Percentiles rank a stretch among this genome's conserved stretches.
Conservation (phyloP, 2,113 vertebrate genomes). For the Indicator maculatus region DNA sequence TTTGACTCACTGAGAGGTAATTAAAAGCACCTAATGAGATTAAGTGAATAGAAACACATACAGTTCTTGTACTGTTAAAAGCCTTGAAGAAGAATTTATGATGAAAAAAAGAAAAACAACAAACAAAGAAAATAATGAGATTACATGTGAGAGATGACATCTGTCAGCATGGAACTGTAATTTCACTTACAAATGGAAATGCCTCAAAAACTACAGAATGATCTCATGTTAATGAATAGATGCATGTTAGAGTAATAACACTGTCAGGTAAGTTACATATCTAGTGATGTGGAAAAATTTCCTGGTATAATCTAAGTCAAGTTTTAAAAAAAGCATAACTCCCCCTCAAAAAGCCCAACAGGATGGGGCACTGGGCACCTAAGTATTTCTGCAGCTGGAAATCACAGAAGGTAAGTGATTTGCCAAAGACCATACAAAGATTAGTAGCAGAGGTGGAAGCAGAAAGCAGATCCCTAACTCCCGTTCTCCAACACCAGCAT, state of each 20-base stretch:
- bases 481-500: not conserved
- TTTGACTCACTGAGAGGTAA: not conserved
- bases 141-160: not conserved
- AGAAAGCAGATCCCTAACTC: not conserved
- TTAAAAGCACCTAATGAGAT: not conserved
- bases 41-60: not conserved
- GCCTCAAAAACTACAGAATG: not conserved
- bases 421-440: conserved; percentile 7
- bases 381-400: conserved; percentile 12
- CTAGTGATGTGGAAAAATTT: not conserved
- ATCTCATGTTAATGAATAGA: not conserved
- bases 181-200: not conserved
- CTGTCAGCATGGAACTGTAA: not conserved
- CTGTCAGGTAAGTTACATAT: not conserved
- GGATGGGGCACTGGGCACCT: not conserved
- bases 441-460: not conserved
- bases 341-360: not conserved
- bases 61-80: not conserved
- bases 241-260: not conserved
- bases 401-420: not conserved
- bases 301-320: not conserved
- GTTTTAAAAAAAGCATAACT: not conserved
- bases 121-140: not conserved
- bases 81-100: not conserved
- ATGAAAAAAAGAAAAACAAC: too few relatives aligned